These are phyloP conservation scores for Chrysomela aeneicollis DNA, from an alignment of 2,888 invertebrate species.

Conservation along the genomic window DNA sequence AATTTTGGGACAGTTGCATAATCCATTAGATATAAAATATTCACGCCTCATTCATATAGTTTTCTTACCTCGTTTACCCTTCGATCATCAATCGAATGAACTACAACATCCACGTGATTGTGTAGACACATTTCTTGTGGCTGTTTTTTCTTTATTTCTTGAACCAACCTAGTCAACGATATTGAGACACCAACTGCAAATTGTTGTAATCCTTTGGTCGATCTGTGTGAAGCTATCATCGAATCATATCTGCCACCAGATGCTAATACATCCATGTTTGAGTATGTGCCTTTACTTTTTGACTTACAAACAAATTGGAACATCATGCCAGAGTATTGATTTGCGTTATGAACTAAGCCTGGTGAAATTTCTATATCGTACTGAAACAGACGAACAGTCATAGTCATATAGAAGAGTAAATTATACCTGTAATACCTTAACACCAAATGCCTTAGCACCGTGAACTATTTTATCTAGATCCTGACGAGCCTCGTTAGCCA, in stretches of 20 bases:
- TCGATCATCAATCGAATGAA: conserved; percentile 72
- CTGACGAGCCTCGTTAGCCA: conserved; percentile 75
- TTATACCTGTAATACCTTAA: conserved; percentile 65
- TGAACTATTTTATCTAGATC: conserved; percentile 79
- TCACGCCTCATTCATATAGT: too few species aligned
- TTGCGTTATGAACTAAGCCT: conserved; percentile 68
- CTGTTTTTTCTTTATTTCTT: conserved; percentile 65
- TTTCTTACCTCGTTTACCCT: conserved; percentile 61
- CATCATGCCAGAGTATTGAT: conserved; percentile 72
- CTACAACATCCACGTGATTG: conserved; percentile 67
- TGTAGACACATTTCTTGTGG: conserved; percentile 59
- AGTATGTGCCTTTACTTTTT: conserved; percentile 65
- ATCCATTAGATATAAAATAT: too few species aligned
- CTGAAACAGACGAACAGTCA: conserved; percentile 60
- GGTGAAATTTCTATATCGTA: conserved; percentile 69
- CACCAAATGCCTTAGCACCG: conserved; percentile 76
- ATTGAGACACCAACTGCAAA: conserved; percentile 83
- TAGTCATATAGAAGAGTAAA: too few species aligned
- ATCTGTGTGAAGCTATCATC: conserved; percentile 77
- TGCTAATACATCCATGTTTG: conserved; percentile 76
- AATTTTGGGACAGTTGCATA: too few species aligned
- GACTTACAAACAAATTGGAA: conserved; percentile 72
- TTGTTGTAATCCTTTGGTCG: conserved; percentile 58
- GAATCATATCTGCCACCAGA: conserved; percentile 91
- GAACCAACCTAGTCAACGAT: conserved; percentile 80